These are phyloP conservation scores for Rhadinocentrus ornatus DNA, from an alignment of 2,797 vertebrate genomes.

Conservation along the genomic window DNA sequence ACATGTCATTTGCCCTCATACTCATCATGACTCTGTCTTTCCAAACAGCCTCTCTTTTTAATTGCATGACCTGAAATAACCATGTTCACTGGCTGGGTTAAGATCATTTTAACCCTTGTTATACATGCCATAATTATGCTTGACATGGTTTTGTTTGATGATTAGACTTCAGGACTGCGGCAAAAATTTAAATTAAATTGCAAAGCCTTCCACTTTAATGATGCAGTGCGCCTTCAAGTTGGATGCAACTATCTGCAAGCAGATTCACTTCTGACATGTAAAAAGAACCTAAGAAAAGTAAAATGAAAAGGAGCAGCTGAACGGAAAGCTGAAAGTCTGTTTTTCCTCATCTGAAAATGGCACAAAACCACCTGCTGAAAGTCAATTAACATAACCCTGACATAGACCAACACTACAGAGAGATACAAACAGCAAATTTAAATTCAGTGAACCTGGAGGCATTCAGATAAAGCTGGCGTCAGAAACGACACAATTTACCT, in stretches of 20 bases:
- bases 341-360: slow-evolving; percentile 65
- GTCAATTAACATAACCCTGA: slow-evolving; percentile 86
- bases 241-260: slow-evolving; percentile 64
- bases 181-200: slow-evolving; percentile 62
- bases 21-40: slow-evolving; percentile 58
- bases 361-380: slow-evolving; percentile 81
- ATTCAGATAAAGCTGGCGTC: slow-evolving; percentile 81
- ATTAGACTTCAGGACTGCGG: slow-evolving; percentile 55
- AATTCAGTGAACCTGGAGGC: slow-evolving; percentile 83
- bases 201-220: slow-evolving; percentile 61
- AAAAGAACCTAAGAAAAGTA: slow-evolving; percentile 49
- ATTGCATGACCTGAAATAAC: slow-evolving; percentile 68
- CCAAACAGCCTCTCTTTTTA: slow-evolving; percentile 54
- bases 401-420: slow-evolving; percentile 75
- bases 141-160: slow-evolving; percentile 74
- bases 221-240: slow-evolving; percentile 62
- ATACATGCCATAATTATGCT: slow-evolving; percentile 67
- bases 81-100: slow-evolving; percentile 53
- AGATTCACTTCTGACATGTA: slow-evolving; percentile 62
- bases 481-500: slow-evolving; percentile 80
- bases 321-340: slow-evolving; percentile 65
- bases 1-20: slow-evolving; percentile 48
- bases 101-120: slow-evolving; percentile 69
- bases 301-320: slow-evolving; percentile 48
- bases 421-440: slow-evolving; percentile 82